These are phyloP conservation scores for Romanogobio albipinnatus DNA, from an alignment of 2,113 vertebrate species.

Conservation along the genomic window DNA sequence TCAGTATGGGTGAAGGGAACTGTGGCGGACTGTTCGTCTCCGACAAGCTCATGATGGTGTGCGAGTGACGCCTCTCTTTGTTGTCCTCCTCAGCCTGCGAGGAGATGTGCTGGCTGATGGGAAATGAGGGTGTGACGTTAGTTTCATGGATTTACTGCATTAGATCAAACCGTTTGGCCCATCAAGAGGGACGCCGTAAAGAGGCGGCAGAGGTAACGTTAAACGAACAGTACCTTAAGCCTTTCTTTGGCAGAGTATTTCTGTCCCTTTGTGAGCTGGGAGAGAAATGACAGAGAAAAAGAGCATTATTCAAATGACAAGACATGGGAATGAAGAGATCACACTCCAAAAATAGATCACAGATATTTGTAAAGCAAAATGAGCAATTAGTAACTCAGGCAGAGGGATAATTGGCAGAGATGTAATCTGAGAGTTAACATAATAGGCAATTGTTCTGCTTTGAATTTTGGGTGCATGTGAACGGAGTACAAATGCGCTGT, in stretches of 20 bases:
- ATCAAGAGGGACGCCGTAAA: neutral
- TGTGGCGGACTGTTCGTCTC: constrained; percentile 81
- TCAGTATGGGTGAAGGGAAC: constrained; percentile 82
- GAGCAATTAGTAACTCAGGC: neutral
- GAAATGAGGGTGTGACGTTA: neutral
- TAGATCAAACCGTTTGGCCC: neutral
- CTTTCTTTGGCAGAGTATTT: constrained; percentile 95
- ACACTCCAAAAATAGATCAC: neutral
- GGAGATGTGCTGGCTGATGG: constrained; percentile 65
- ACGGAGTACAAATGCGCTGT: neutral
- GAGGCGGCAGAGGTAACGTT: neutral
- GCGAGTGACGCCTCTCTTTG: constrained; percentile 90
- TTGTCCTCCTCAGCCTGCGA: constrained; percentile 84
- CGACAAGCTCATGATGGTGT: constrained; percentile 77
- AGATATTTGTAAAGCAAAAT: neutral
- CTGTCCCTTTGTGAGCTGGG: constrained; percentile 86
- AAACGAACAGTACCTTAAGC: constrained; percentile 82
- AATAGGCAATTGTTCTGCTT: constrained; percentile 10
- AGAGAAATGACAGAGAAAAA: neutral
- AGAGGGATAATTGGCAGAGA: neutral
- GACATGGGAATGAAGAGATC: neutral
- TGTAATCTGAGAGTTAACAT: constrained; percentile 4
- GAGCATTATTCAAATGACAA: constrained; percentile 34
- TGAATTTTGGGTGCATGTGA: neutral
- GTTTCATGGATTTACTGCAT: neutral